Evolutionary conservation across 37 sponge, comb jelly and placozoan species (phyloP).

Genomic region (Agelas oroides): DNA sequence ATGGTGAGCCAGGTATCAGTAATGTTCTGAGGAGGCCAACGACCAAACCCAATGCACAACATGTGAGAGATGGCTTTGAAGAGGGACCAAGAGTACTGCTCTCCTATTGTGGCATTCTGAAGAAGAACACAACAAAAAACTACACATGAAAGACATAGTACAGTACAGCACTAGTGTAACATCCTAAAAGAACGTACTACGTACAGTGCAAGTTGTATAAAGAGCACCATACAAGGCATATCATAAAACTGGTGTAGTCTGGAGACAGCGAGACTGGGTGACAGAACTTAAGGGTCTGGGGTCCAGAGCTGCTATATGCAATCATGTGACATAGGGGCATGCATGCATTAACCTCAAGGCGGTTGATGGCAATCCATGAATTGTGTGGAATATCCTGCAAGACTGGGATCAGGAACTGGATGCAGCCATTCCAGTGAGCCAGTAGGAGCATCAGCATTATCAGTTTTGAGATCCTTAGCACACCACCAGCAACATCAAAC

Average conservation of each 20-base stretch:
- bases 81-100: slow-evolving; percentile 69
- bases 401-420: slow-evolving; percentile 67
- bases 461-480: slow-evolving; percentile 44
- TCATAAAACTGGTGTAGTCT: too few species aligned
- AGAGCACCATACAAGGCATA: too few species aligned
- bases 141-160: background rate
- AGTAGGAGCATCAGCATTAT: slow-evolving; percentile 57
- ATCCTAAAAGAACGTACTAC: too few species aligned
- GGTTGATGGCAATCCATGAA: slow-evolving; percentile 69
- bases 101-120: slow-evolving; percentile 47
- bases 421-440: slow-evolving; percentile 70
- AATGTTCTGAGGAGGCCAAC: slow-evolving; percentile 67
- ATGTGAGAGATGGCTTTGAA: slow-evolving; percentile 76
- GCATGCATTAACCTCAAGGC: slow-evolving; percentile 29
- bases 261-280: too few species aligned
- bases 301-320: too few species aligned
- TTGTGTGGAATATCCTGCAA: slow-evolving; percentile 56
- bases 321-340: too few species aligned
- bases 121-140: background rate
- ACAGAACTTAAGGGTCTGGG: too few species aligned
- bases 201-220: too few species aligned
- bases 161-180: background rate
- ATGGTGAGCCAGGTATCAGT: slow-evolving; percentile 74
- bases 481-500: slow-evolving; percentile 5
- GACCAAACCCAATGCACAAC: slow-evolving; percentile 76